Conservation (phyloP, 2,888 invertebrate genomes). For the Hoplodrina ambigua region DNA sequence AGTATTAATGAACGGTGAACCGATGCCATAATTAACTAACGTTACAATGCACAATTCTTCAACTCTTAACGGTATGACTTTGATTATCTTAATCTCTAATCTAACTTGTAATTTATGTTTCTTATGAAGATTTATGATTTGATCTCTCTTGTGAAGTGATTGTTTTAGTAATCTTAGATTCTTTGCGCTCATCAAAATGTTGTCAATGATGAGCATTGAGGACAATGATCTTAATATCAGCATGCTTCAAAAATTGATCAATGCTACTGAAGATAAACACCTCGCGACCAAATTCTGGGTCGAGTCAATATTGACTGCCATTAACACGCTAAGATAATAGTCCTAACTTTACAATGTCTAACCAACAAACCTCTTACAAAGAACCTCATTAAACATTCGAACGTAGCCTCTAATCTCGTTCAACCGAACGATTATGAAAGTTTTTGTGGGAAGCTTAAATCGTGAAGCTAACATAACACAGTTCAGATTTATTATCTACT, state of each 20-base stretch:
- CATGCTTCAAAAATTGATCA: not conserved
- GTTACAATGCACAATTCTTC: slow-evolving; percentile 71
- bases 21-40: slow-evolving; percentile 69
- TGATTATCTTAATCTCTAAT: slow-evolving; percentile 53
- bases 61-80: slow-evolving; percentile 52
- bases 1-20: slow-evolving; percentile 50
- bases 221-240: not conserved
- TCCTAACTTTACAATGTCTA: not conserved
- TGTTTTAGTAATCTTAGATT: slow-evolving; percentile 33
- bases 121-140: slow-evolving; percentile 59
- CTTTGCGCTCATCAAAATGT: slow-evolving; percentile 12
- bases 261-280: too few relatives aligned
- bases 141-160: slow-evolving; percentile 46
- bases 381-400: not conserved
- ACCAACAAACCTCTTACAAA: not conserved
- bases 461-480: slow-evolving; percentile 8
- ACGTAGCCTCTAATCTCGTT: not conserved
- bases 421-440: not conserved
- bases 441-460: slow-evolving; percentile 1
- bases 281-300: not conserved
- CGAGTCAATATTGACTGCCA: not conserved
- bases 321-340: too few relatives aligned
- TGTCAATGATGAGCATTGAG: slow-evolving; percentile 8
- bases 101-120: slow-evolving; percentile 50
- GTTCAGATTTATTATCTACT: slow-evolving; percentile 20